These are phyloP conservation scores for Drosophila prosaltans DNA, from an alignment of 1,140 invertebrate genomes.

Conservation along the genomic window DNA sequence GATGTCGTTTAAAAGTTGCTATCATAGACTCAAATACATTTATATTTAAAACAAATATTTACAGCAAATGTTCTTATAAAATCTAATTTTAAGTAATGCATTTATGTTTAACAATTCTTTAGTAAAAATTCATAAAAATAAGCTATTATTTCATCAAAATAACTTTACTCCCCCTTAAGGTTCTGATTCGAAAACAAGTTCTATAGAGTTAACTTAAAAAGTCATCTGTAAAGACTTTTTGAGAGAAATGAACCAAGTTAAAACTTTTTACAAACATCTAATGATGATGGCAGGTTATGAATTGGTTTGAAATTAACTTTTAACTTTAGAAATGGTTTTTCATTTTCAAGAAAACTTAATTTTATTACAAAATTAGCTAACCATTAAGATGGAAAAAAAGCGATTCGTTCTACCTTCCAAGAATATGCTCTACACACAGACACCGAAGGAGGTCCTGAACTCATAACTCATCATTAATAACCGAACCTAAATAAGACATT, in stretches of 20 bases:
- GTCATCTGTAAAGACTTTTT: not conserved
- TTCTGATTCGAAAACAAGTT: not conserved
- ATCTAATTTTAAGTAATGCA: too few relatives aligned
- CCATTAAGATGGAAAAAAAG: conserved; percentile 14
- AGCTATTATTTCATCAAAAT: not conserved
- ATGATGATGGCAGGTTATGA: not conserved
- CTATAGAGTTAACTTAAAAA: not conserved
- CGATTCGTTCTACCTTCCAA: conserved; percentile 56
- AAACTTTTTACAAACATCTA: not conserved
- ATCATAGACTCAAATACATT: too few relatives aligned
- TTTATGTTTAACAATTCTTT: too few relatives aligned
- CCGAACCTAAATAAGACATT: conserved; percentile 79
- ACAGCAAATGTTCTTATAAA: too few relatives aligned
- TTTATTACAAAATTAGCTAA: conserved; percentile 23
- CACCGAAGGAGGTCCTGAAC: conserved; percentile 69
- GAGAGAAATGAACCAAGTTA: not conserved
- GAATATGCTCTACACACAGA: conserved; percentile 45
- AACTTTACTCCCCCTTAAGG: too few relatives aligned
- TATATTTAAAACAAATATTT: too few relatives aligned
- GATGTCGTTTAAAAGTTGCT: too few relatives aligned
- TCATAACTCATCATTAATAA: conserved; percentile 82
- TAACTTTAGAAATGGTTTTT: not conserved
- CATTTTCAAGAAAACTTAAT: conserved; percentile 6
- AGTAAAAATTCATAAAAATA: too few relatives aligned
- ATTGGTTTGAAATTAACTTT: conserved; percentile 5